Evolutionary conservation across 2,797 vertebrate species (phyloP), one percentile per base, ranked within the genome.

Genomic region (Ispidina lecontei): DNA sequence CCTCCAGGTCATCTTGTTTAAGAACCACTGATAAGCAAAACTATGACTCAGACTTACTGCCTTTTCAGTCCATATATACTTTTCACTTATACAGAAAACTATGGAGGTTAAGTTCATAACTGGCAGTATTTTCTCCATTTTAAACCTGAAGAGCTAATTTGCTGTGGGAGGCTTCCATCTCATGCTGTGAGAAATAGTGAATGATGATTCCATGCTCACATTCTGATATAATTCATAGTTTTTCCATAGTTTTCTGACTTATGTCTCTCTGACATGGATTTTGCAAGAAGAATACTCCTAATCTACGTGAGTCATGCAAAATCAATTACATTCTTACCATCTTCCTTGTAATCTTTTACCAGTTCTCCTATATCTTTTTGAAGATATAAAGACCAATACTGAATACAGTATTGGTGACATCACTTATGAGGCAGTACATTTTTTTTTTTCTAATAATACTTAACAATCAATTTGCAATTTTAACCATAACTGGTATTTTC

Each of bases 101-200:
- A 52, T 21, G 72, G n/a, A 87, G 72, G 43, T 47, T 13, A 90
- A 74, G 58, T 58, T 63, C 49, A 71, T 67, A 47, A 63, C 41
- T 44, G 23, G 54, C 44, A 90, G 29, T 25, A 52, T 81, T 93
- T 79, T 86, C 52, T 67, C 52, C 2, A 64, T 64, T 89, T 90
- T 56, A 84, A 92, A 84, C 26, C 33, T 60, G 74, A 80, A 90
- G 77, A 64, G 44, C 49, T 88, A 58, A 55, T 91, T 88, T 92
- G 46, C 55, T 91, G 39, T 58, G 37, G 33, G 23, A 69, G 26
- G 23, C 51, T 81, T 87, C 63, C 55, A 83, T 65, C 67, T 84
- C 56, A 64, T 51, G 51, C n/a, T 81, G 67, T 71, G 49, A 88
- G 76, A 85, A 93, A 60, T 12, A 73, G 75, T 69, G 72, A 79